These are phyloP conservation scores for Clavelina lepadiformis DNA, from an alignment of 23 tunicate genomes.

Conservation along the genomic window DNA sequence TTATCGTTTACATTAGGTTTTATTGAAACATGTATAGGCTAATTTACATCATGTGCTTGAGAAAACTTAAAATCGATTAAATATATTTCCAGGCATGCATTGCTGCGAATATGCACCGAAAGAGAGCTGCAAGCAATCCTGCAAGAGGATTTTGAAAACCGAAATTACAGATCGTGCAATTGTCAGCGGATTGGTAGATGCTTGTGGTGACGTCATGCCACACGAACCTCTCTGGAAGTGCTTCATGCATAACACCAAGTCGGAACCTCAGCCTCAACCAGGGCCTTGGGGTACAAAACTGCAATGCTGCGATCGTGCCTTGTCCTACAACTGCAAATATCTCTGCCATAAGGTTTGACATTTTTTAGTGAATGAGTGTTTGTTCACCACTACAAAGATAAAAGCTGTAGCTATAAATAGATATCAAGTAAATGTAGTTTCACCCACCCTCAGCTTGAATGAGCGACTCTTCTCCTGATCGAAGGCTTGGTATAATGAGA, in stretches of 20 bases:
- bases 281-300: conserved; percentile 27
- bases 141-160: conserved; percentile 27
- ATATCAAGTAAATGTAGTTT: too few relatives aligned
- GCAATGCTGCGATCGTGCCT: conserved; percentile 61
- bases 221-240: conserved; percentile 86
- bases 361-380: too few relatives aligned
- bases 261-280: background rate
- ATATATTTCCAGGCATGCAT: conserved; percentile 26
- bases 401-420: too few relatives aligned
- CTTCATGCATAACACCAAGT: conserved; percentile 13
- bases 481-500: too few relatives aligned
- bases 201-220: conserved; percentile 53
- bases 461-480: too few relatives aligned
- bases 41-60: background rate
- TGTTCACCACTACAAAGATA: too few relatives aligned
- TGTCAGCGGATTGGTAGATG: conserved; percentile 14
- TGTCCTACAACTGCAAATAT: conserved; percentile 39
- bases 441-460: too few relatives aligned
- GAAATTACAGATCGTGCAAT: conserved; percentile 26
- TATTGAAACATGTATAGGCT: too few relatives aligned
- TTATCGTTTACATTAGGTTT: too few relatives aligned
- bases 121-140: conserved; percentile 30
- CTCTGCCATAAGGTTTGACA: conserved; percentile 52
- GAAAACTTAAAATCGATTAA: background rate
- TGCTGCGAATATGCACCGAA: conserved; percentile 56